Percentiles rank a stretch among this genome's conserved stretches.
These are phyloP conservation scores for Agriotes lineatus DNA, from an alignment of 2,888 invertebrate species.

Conservation along the genomic window DNA sequence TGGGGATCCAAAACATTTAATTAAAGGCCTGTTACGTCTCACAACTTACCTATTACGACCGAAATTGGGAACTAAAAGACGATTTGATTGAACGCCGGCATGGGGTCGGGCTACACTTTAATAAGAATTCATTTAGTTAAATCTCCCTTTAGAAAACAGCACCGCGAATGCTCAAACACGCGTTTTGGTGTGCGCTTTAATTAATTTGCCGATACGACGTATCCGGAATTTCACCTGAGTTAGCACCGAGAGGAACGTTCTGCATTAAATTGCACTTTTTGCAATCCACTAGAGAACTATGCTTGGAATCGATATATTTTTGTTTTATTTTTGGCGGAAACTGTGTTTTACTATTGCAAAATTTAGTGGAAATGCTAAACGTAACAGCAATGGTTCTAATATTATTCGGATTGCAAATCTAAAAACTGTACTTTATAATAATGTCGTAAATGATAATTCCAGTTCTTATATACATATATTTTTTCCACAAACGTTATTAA, in stretches of 20 bases:
- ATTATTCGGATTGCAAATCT: too few relatives aligned
- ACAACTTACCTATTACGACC: constrained; percentile 56
- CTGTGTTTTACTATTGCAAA: too few relatives aligned
- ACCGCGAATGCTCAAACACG: neutral
- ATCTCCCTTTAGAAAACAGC: constrained; percentile 20
- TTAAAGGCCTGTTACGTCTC: constrained; percentile 59
- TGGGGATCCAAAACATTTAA: constrained; percentile 61
- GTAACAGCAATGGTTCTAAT: too few relatives aligned
- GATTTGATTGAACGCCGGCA: constrained; percentile 42
- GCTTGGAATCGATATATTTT: too few relatives aligned
- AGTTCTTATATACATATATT: too few relatives aligned
- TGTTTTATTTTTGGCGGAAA: too few relatives aligned
- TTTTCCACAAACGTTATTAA: too few relatives aligned
- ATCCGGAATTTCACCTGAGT: constrained; percentile 15
- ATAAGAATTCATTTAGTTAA: constrained; percentile 38
- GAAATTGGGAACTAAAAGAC: constrained; percentile 52
- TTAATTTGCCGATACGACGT: constrained; percentile 12
- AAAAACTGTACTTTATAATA: too few relatives aligned
- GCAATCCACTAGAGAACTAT: too few relatives aligned
- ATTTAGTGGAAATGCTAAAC: too few relatives aligned
- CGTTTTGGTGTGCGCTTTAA: constrained; percentile 7
- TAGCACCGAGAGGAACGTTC: neutral
- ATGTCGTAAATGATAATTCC: too few relatives aligned
- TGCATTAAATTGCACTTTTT: too few relatives aligned
- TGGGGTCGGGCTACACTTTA: constrained; percentile 17